These are phyloP conservation scores for Drosophila suboccidentalis DNA, from an alignment of 2,888 invertebrate genomes.

Conservation along the genomic window DNA sequence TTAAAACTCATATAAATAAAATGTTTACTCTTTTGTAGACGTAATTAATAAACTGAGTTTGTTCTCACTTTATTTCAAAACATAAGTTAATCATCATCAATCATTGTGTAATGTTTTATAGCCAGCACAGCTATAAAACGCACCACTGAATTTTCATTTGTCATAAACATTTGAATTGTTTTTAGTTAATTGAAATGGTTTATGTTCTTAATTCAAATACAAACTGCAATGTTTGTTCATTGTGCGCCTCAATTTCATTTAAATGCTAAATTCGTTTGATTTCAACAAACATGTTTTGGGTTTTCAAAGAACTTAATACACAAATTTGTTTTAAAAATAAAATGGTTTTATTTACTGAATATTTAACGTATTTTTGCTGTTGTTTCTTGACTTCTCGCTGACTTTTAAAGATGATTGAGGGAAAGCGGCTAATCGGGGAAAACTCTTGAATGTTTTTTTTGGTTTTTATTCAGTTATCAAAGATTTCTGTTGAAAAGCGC, in stretches of 20 bases:
- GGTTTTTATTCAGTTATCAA: slow-evolving; percentile 23
- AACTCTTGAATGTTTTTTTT: slow-evolving; percentile 7
- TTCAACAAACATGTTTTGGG: slow-evolving; percentile 39
- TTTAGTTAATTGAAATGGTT: slow-evolving; percentile 32
- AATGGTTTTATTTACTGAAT: slow-evolving; percentile 53
- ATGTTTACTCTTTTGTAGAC: slow-evolving; percentile 46
- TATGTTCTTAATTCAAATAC: slow-evolving; percentile 19
- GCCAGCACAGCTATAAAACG: slow-evolving; percentile 70
- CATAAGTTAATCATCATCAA: slow-evolving; percentile 31
- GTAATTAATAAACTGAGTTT: slow-evolving; percentile 50
- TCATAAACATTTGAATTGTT: slow-evolving; percentile 27
- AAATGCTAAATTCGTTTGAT: slow-evolving; percentile 60
- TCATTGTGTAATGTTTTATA: slow-evolving; percentile 67
- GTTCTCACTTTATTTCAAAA: slow-evolving; percentile 59
- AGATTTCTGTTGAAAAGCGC: slow-evolving; percentile 45
- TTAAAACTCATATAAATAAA: slow-evolving; percentile 41
- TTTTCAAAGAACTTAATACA: slow-evolving; percentile 34
- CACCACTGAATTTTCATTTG: slow-evolving; percentile 73
- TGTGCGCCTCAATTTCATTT: slow-evolving; percentile 71
- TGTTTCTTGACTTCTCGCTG: slow-evolving; percentile 31
- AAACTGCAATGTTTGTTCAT: slow-evolving; percentile 35
- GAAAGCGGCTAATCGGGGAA: slow-evolving; percentile 39
- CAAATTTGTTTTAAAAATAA: slow-evolving; percentile 50
- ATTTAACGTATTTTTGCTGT: slow-evolving; percentile 35
- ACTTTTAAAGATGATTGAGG: slow-evolving; percentile 24